Conservation (phyloP, 1,140 invertebrate genomes). For the Dreissena polymorpha region DNA sequence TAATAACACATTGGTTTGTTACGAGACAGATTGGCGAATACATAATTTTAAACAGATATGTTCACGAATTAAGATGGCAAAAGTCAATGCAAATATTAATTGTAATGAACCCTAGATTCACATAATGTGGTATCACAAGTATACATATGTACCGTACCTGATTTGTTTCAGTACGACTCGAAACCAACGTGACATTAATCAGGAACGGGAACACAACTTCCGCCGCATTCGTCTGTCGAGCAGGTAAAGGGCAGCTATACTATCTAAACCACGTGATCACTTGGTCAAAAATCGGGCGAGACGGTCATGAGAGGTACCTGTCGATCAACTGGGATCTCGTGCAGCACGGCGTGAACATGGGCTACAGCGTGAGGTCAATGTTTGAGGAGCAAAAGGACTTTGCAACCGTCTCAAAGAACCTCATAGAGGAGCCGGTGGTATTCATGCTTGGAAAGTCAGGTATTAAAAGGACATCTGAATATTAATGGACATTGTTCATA, state of each 20-base stretch:
- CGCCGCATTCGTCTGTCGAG: slow-evolving; percentile 35
- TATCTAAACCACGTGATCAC: slow-evolving; percentile 43
- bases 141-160: no score
- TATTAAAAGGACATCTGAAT: neutral
- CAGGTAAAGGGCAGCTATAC: slow-evolving; percentile 31
- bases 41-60: no score
- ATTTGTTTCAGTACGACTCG: slow-evolving; percentile 9
- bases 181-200: slow-evolving; percentile 27
- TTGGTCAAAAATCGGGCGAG: slow-evolving; percentile 35
- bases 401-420: neutral
- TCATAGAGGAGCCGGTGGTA: neutral
- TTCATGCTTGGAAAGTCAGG: slow-evolving; percentile 33
- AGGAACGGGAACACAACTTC: slow-evolving; percentile 30
- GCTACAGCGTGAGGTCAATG: slow-evolving; percentile 21
- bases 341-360: neutral
- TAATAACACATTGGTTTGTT: no score
- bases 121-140: no score
- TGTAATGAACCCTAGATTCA: no score
- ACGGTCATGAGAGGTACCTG: slow-evolving; percentile 33
- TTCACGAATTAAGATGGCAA: no score
- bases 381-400: neutral
- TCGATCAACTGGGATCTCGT: slow-evolving; percentile 53
- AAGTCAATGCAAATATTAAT: no score
- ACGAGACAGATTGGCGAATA: no score
- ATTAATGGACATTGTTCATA: neutral